phyloP scores from a whole-genome alignment of 2,113 vertebrate genomes.

The Nycticorax nycticorax region DNA sequence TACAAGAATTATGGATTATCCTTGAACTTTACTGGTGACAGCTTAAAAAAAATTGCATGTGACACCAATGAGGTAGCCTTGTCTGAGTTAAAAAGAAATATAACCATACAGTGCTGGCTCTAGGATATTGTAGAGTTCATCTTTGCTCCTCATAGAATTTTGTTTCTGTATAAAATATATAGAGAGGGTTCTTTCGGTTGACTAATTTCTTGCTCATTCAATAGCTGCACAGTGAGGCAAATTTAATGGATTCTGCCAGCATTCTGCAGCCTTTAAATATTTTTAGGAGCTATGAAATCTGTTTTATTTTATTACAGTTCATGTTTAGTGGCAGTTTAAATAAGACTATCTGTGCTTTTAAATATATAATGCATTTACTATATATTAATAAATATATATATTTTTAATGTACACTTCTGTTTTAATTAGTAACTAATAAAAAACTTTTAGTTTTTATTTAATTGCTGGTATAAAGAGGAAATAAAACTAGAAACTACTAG shows the following conservation, averaged over 20 bases:
- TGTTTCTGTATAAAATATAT: background rate
- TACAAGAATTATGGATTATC: background rate
- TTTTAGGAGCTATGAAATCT: background rate
- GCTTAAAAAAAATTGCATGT: background rate
- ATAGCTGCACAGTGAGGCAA: background rate
- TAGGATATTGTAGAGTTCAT: background rate
- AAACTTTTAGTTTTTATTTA: background rate
- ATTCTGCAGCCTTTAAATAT: background rate
- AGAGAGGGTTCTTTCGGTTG: background rate
- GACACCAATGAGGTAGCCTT: background rate
- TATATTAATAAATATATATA: background rate
- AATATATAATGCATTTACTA: background rate
- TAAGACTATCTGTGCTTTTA: background rate
- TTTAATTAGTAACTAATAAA: background rate
- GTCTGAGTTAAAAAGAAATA: background rate
- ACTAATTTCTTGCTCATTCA: background rate
- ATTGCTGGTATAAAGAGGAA: background rate
- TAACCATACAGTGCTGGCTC: fast-evolving
- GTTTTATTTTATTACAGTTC: background rate
- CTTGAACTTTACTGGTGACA: background rate
- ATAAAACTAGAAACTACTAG: background rate
- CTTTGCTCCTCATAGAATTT: background rate
- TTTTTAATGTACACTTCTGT: background rate
- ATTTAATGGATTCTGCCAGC: background rate
- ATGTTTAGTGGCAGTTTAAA: background rate